Conservation (phyloP, 2,888 invertebrate genomes). For the Tetragnatha montana region DNA sequence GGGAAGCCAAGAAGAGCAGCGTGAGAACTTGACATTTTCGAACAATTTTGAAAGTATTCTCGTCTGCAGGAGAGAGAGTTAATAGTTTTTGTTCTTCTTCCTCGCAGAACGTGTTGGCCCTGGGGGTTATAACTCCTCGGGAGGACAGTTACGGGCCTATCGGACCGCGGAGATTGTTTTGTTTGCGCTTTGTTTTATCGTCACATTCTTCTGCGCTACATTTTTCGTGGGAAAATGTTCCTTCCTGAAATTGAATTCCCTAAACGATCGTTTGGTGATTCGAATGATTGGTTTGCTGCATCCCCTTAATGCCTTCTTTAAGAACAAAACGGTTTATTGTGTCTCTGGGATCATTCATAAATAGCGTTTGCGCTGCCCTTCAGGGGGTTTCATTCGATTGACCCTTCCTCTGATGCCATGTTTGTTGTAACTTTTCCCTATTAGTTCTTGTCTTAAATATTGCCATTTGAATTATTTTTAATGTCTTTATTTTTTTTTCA, state of each 20-base stretch:
- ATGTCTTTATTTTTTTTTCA: too few species aligned
- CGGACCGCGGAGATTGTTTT: constrained; percentile 24
- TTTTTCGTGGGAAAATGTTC: constrained; percentile 42
- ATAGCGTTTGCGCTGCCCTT: too few species aligned
- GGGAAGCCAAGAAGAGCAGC: not conserved
- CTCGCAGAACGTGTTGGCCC: constrained; percentile 24
- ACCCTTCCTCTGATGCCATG: too few species aligned
- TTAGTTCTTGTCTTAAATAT: too few species aligned
- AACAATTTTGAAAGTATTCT: constrained; percentile 31
- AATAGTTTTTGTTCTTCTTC: constrained; percentile 27
- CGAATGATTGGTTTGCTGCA: too few species aligned
- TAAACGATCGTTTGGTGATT: too few species aligned
- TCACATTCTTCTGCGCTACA: constrained; percentile 31
- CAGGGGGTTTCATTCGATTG: too few species aligned
- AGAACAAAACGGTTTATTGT: too few species aligned
- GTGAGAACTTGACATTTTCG: constrained; percentile 46
- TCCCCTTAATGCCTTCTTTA: too few species aligned
- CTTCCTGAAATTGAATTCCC: constrained; percentile 15
- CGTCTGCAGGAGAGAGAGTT: constrained; percentile 4
- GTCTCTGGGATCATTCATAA: too few species aligned
- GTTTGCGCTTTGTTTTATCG: constrained; percentile 26
- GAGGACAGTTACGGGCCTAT: constrained; percentile 35
- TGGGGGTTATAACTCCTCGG: constrained; percentile 12
- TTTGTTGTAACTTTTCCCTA: too few species aligned
- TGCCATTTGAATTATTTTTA: too few species aligned